Conservation (phyloP, 2,888 invertebrate species). For the Drosophila monieri region DNA sequence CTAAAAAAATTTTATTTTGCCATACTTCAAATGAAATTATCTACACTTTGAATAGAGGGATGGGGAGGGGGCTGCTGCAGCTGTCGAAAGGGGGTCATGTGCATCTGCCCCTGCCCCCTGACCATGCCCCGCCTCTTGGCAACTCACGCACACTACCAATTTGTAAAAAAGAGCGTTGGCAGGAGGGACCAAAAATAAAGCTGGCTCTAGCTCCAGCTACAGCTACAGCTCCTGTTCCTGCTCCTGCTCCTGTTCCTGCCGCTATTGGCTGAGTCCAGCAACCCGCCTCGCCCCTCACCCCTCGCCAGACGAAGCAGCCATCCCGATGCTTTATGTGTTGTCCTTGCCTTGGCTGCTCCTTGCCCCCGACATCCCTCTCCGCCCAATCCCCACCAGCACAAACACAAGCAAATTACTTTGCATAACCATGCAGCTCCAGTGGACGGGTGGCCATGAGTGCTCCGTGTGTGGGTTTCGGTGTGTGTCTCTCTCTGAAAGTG, state of each 20-base stretch:
- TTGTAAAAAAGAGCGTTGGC: constrained; percentile 55
- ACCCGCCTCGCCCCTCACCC: too few species aligned
- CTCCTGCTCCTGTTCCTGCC: constrained; percentile 13
- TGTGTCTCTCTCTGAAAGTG: too few species aligned
- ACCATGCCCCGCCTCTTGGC: neutral
- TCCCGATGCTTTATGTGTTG: constrained; percentile 69
- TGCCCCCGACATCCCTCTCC: constrained; percentile 19
- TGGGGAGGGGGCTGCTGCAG: constrained; percentile 55
- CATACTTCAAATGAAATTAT: constrained; percentile 78
- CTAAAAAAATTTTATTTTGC: constrained; percentile 68
- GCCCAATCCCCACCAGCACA: constrained; percentile 37
- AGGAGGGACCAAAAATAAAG: constrained; percentile 4
- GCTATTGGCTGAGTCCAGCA: constrained; percentile 65
- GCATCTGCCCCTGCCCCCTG: constrained; percentile 2
- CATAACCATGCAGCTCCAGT: constrained; percentile 76
- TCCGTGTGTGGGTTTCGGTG: constrained; percentile 11
- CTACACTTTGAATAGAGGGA: constrained; percentile 54
- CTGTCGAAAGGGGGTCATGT: constrained; percentile 71
- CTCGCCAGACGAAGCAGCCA: constrained; percentile 42
- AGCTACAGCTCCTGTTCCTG: constrained; percentile 9
- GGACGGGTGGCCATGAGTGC: constrained; percentile 34
- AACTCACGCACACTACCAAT: constrained; percentile 76
- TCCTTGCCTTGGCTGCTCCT: constrained; percentile 67
- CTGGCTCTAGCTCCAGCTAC: constrained; percentile 7
- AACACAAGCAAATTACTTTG: constrained; percentile 77